These are phyloP conservation scores for Dufourea novaeangliae DNA, from an alignment of 1,140 invertebrate species.

Conservation along the genomic window DNA sequence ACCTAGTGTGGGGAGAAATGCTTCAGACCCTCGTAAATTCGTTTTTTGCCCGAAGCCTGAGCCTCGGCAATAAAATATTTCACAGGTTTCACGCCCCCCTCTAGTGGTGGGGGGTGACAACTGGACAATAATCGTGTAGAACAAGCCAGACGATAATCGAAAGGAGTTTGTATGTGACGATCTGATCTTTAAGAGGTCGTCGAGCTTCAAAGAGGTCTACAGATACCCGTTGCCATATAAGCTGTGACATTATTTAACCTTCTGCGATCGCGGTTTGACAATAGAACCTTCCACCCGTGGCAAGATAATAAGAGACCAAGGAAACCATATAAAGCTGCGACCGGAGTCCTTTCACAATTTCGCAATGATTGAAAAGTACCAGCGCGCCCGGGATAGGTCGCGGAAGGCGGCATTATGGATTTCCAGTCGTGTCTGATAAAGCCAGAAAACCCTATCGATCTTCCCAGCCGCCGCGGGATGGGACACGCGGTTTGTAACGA, in stretches of 20 bases:
- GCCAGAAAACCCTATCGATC: slow-evolving; percentile 38
- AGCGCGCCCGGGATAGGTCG: slow-evolving; percentile 35
- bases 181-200: slow-evolving; percentile 35
- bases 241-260: slow-evolving; percentile 46
- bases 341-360: slow-evolving; percentile 48
- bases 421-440: slow-evolving; percentile 44
- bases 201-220: background rate
- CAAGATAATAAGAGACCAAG: slow-evolving; percentile 37
- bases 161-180: background rate
- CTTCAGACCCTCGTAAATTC: too few relatives aligned
- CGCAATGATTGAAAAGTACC: slow-evolving; percentile 53
- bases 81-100: too few relatives aligned
- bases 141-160: too few relatives aligned
- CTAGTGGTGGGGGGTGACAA: too few relatives aligned
- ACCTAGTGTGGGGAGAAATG: too few relatives aligned
- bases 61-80: too few relatives aligned
- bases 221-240: slow-evolving; percentile 39
- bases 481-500: slow-evolving; percentile 36
- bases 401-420: slow-evolving; percentile 48
- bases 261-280: slow-evolving; percentile 41
- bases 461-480: background rate
- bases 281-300: slow-evolving; percentile 32
- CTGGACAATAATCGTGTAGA: too few relatives aligned
- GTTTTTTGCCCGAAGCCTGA: too few relatives aligned
- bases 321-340: slow-evolving; percentile 51